Conservation (phyloP, 2,113 vertebrate genomes). For the Oreochromis aureus region DNA sequence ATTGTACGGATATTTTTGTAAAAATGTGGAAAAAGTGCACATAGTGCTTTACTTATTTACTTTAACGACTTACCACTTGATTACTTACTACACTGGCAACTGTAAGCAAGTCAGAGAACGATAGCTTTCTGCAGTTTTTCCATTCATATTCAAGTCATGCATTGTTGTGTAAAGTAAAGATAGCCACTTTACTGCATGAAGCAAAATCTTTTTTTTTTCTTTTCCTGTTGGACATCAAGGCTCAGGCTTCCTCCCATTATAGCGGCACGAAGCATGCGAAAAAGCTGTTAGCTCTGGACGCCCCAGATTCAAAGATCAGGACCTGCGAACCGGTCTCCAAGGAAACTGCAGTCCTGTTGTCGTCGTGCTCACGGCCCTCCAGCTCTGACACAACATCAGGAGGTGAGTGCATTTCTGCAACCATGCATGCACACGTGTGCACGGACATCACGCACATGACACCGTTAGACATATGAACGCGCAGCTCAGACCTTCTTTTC, state of each 20-base stretch:
- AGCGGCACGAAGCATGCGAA: constrained; percentile 89
- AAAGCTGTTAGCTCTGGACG: constrained; percentile 89
- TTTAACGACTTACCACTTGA: not conserved
- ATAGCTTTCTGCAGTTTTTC: not conserved
- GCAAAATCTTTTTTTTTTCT: not conserved
- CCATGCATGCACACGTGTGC: not conserved
- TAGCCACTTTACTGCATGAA: not conserved
- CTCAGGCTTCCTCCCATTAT: constrained; percentile 88
- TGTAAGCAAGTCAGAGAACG: not conserved
- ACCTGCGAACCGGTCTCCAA: constrained; percentile 67
- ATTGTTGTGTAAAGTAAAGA: not conserved
- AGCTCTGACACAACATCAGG: constrained; percentile 83
- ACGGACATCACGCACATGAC: not conserved
- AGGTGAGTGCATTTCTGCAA: constrained; percentile 38
- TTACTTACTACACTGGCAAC: not conserved
- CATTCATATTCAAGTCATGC: not conserved
- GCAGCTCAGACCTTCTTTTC: constrained; percentile 4
- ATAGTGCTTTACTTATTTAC: not conserved
- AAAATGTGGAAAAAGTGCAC: not conserved
- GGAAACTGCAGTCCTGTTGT: constrained; percentile 73
- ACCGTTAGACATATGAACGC: not conserved
- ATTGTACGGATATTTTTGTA: not conserved
- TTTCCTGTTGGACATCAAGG: constrained; percentile 74
- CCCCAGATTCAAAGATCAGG: constrained; percentile 89
- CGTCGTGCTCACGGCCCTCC: constrained; percentile 70